Conservation (phyloP, 2,113 vertebrate genomes). For the Ammodytes dubius region DNA sequence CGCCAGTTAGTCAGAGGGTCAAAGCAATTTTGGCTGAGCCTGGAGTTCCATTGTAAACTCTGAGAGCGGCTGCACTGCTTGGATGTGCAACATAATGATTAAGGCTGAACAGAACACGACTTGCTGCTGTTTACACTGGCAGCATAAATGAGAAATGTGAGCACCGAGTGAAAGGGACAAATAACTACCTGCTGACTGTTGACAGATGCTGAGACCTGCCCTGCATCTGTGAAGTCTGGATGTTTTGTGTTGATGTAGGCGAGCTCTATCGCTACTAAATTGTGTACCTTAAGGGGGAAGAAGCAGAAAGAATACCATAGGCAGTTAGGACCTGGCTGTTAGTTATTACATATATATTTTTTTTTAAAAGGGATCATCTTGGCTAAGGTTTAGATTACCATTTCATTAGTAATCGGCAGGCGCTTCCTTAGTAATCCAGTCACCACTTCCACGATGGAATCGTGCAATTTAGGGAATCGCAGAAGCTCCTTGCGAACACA, state of each 20-base stretch:
- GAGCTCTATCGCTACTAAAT: constrained; percentile 88
- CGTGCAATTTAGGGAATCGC: constrained; percentile 88
- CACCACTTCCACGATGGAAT: constrained; percentile 89
- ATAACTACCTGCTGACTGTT: constrained; percentile 86
- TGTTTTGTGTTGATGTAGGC: constrained; percentile 91
- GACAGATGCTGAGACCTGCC: constrained; percentile 86
- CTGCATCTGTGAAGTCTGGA: constrained; percentile 88
- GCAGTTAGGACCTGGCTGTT: not conserved
- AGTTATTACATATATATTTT: constrained; percentile 14
- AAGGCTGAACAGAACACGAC: constrained; percentile 10
- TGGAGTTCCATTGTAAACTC: constrained; percentile 1
- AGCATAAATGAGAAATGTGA: constrained; percentile 31
- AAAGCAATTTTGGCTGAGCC: constrained; percentile 38
- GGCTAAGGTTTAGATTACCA: constrained; percentile 77
- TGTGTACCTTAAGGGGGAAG: constrained; percentile 81
- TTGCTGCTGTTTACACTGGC: constrained; percentile 20
- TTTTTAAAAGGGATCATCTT: constrained; percentile 25
- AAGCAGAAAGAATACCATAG: not conserved
- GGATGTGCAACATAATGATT: constrained; percentile 21
- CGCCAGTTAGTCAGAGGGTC: constrained; percentile 35
- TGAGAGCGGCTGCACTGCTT: constrained; percentile 9
- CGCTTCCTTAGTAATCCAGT: constrained; percentile 87
- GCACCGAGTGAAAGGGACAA: constrained; percentile 35
- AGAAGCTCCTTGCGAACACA: constrained; percentile 84
- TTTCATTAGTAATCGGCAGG: constrained; percentile 88